Evolutionary conservation across 2,888 invertebrate genomes (phyloP).

Genomic region (Chrysotoxum bicinctum): DNA sequence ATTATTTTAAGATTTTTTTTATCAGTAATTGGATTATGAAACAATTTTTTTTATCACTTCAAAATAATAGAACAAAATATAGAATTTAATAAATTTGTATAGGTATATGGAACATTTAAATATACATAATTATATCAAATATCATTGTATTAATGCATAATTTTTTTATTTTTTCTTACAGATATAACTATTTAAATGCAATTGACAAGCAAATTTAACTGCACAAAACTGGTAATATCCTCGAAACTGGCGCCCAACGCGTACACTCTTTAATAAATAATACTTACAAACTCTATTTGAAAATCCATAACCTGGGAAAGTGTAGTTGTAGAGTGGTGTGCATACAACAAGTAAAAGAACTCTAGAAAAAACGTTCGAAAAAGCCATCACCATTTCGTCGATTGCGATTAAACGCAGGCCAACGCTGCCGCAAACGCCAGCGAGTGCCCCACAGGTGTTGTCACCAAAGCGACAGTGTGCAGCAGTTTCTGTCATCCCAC

Average conservation of each 20-base stretch:
- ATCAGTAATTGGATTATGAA: too few relatives aligned
- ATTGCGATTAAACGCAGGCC: constrained; percentile 83
- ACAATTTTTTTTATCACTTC: too few relatives aligned
- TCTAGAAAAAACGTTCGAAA: constrained; percentile 77
- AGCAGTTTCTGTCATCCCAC: constrained; percentile 80
- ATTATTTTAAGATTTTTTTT: constrained; percentile 22
- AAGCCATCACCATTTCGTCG: constrained; percentile 83
- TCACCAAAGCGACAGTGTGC: constrained; percentile 82
- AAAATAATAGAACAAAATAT: too few relatives aligned
- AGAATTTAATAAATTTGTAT: too few relatives aligned
- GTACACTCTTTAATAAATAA: constrained; percentile 6
- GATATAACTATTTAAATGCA: constrained; percentile 48
- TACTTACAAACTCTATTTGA: background rate
- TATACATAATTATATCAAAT: background rate
- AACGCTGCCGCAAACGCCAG: constrained; percentile 83
- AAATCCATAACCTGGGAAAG: constrained; percentile 20
- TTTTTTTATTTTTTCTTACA: constrained; percentile 29
- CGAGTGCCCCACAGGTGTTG: constrained; percentile 83
- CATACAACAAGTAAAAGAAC: constrained; percentile 41
- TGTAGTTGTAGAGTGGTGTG: constrained; percentile 48
- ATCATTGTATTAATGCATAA: background rate
- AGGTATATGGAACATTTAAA: background rate
- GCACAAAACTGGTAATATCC: background rate
- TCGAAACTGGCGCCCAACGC: constrained; percentile 49
- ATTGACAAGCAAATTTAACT: constrained; percentile 28